Base-by-base conservation (phyloP, 1,140 invertebrate species). In the Drosophila dunni region DNA sequence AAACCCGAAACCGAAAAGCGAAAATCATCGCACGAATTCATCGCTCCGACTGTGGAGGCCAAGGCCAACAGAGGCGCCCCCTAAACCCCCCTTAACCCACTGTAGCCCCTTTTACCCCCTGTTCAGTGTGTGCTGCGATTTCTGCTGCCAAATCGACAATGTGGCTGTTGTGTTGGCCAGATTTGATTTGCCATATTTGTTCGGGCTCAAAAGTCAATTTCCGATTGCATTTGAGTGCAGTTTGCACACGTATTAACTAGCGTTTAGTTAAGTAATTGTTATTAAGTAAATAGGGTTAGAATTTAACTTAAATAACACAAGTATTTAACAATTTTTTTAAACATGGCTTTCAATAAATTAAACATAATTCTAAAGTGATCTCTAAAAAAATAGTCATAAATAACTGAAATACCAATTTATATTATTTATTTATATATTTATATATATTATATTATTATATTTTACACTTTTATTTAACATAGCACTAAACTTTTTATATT, bases 141-240 rank as follows among this genome's bases (percentile, higher is more conserved):
- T 61, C 38, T 36, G 33, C 17, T 48, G 56, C 20, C 70, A 68
- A 45, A 38, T 61, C 56, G 64, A 40, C 53, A 56, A 40, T 42
- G 34, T 56, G 53, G 53, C 53, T 40, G 13, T 7, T 40, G 53
- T 38, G 34, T 40, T 56, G 53, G 34, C 53, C 53, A 20, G 13
- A 42, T 56, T 56, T 38, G 36, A 40, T 40, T 56, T 56, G 34
- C 36, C 53, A 56, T 56, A 56, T 40, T 56, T 56, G 53, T 13
- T 20, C 17, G 17, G 53, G 10, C 17, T 56, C 17, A 42, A 56
- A 40, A 56, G 34, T 56, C 20, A 8, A 56, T 40, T 56, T 24
- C 15, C 11, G 17, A 11, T 56, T 42, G 15, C 20, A 20, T 56
- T 40, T 38, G 6, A 24, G 11, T 56, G 34, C 8, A 40, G 53